These are phyloP conservation scores for Pyrgilauda ruficollis DNA, from an alignment of 2,113 vertebrate species.

Conservation along the genomic window DNA sequence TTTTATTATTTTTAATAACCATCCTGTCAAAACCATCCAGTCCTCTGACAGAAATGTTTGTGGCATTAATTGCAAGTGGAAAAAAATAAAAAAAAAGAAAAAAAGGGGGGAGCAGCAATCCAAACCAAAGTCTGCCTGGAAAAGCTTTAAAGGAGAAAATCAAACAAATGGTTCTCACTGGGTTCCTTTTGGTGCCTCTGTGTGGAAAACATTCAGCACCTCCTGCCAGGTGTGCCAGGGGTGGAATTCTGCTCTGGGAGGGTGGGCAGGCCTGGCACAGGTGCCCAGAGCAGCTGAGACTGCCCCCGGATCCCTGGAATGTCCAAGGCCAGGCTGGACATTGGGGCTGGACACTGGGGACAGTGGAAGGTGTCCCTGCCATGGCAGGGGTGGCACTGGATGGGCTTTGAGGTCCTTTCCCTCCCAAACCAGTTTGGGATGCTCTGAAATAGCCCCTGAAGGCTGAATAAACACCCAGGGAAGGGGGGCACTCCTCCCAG, in stretches of 20 bases:
- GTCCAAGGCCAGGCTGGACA: accelerated
- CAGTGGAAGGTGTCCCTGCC: accelerated
- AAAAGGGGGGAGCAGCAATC: neutral
- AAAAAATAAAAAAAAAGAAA: neutral
- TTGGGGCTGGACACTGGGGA: neutral
- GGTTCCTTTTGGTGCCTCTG: neutral
- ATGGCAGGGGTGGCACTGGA: accelerated
- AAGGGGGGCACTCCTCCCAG: neutral
- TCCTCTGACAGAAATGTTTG: neutral
- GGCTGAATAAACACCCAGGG: neutral
- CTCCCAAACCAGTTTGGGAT: neutral
- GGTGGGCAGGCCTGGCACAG: neutral
- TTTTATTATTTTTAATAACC: neutral
- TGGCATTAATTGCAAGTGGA: neutral
- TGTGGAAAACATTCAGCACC: neutral
- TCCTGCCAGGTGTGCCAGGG: neutral
- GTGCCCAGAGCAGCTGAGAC: neutral
- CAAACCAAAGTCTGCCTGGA: slow-evolving; percentile 50
- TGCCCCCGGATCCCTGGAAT: neutral
- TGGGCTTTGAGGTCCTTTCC: neutral
- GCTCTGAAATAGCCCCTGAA: neutral
- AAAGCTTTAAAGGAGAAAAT: slow-evolving; percentile 19
- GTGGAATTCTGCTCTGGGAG: neutral
- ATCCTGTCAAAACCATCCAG: neutral
- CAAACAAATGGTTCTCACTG: neutral